Evolutionary conservation across 2,888 invertebrate species (phyloP).

Genomic region (Leucophenga maculata): DNA sequence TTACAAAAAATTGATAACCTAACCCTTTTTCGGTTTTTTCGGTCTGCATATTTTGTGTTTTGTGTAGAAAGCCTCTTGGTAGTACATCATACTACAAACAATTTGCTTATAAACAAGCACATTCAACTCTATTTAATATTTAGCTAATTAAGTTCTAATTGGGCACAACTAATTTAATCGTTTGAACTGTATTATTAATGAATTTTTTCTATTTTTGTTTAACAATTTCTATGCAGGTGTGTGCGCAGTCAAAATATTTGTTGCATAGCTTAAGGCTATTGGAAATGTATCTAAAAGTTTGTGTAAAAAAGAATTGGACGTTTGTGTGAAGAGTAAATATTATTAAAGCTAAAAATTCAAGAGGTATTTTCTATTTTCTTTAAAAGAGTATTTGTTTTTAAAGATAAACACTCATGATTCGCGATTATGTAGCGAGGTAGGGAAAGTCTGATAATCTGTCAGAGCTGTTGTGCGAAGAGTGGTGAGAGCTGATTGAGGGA

Average conservation of each 20-base stretch:
- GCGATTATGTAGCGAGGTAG: no score
- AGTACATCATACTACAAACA: constrained; percentile 35
- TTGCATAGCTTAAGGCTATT: constrained; percentile 54
- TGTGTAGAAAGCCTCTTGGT: no score
- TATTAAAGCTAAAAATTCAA: no score
- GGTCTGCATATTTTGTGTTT: no score
- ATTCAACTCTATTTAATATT: constrained; percentile 31
- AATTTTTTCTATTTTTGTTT: background rate
- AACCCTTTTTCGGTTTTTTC: no score
- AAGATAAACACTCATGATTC: no score
- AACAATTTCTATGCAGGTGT: constrained; percentile 37
- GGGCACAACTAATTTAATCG: constrained; percentile 44
- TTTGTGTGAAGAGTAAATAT: background rate
- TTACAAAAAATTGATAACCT: background rate
- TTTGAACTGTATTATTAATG: background rate
- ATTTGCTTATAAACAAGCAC: constrained; percentile 47
- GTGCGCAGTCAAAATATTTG: constrained; percentile 42
- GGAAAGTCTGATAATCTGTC: no score
- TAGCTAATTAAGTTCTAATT: constrained; percentile 62
- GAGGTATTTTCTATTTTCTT: no score
- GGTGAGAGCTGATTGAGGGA: no score
- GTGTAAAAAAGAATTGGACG: constrained; percentile 27
- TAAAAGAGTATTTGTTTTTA: no score
- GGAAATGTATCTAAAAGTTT: no score
- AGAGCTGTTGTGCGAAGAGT: no score